A percentile compares a stretch with the other conserved stretches of the same genome.
Conservation (phyloP, 2,113 vertebrate species). For the Pteropus alecto region DNA sequence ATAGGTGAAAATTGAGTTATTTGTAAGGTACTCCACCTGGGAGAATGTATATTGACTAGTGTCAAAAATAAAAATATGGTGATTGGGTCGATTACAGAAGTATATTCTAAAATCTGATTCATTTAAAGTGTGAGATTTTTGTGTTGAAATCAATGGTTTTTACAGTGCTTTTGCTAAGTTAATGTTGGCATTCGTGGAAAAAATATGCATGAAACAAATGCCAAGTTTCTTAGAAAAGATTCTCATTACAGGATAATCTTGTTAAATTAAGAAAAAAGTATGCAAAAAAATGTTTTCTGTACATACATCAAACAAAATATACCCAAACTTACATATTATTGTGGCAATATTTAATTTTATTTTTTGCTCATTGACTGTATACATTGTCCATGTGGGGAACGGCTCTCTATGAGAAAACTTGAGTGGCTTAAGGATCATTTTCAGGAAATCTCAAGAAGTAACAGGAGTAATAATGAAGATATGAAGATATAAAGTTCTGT, state of each 20-base stretch:
- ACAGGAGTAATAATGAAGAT: constrained; percentile 77
- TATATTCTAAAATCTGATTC: background rate
- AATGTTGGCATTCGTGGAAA: background rate
- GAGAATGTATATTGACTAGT: background rate
- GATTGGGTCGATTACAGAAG: background rate
- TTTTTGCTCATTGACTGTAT: background rate
- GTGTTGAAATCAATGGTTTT: background rate
- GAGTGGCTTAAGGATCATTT: constrained; percentile 50
- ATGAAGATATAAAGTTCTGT: constrained; percentile 78
- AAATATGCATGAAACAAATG: background rate
- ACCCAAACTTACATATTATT: background rate
- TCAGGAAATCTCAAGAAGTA: constrained; percentile 64
- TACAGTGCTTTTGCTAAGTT: background rate
- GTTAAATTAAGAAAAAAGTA: background rate
- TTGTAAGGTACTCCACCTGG: background rate
- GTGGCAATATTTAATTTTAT: background rate
- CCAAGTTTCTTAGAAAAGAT: background rate
- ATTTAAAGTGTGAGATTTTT: constrained; percentile 26
- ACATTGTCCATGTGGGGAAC: background rate
- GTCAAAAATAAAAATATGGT: background rate
- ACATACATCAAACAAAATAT: background rate
- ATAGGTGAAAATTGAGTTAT: constrained; percentile 57
- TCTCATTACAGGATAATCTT: background rate
- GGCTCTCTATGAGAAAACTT: background rate
- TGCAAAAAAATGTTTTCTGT: background rate